Percentiles rank a stretch among this genome's conserved stretches.
Conservation (phyloP, 2,113 vertebrate genomes). For the Dipodomys spectabilis region DNA sequence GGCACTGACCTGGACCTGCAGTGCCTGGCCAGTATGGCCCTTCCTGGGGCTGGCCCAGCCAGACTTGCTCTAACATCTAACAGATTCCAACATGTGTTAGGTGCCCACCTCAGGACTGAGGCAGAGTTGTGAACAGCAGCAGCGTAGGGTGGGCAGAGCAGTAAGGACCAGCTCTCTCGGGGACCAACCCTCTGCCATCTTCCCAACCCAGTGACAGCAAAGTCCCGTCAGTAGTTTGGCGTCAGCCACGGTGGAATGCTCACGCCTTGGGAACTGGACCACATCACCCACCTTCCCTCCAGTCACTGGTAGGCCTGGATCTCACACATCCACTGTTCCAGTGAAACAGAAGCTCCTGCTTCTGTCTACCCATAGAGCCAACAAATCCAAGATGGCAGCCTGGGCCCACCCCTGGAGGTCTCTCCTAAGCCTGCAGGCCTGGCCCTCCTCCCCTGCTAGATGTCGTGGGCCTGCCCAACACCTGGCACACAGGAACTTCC, state of each 20-base stretch:
- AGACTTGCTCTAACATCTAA: fast-evolving
- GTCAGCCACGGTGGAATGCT: fast-evolving
- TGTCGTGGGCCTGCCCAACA: fast-evolving
- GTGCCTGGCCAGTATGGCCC: background rate
- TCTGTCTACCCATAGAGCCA: background rate
- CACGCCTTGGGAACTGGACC: fast-evolving
- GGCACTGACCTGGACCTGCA: background rate
- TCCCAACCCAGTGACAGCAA: background rate
- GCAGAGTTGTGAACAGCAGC: fast-evolving
- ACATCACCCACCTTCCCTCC: too few species aligned
- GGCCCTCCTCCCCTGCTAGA: background rate
- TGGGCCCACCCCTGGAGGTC: too few species aligned
- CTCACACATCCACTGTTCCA: background rate
- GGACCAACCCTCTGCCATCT: fast-evolving
- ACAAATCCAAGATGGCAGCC: background rate
- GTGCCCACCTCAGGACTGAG: fast-evolving
- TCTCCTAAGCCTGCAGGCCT: background rate
- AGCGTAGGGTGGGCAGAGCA: fast-evolving
- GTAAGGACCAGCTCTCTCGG: fast-evolving
- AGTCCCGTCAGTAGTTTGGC: fast-evolving
- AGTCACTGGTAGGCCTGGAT: too few species aligned
- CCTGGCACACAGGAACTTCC: background rate
- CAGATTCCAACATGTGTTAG: fast-evolving
- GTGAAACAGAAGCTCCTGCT: background rate
- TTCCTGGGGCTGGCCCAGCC: background rate